Conservation (phyloP, 2,888 invertebrate genomes). For the Ischnus inquisitorius region DNA sequence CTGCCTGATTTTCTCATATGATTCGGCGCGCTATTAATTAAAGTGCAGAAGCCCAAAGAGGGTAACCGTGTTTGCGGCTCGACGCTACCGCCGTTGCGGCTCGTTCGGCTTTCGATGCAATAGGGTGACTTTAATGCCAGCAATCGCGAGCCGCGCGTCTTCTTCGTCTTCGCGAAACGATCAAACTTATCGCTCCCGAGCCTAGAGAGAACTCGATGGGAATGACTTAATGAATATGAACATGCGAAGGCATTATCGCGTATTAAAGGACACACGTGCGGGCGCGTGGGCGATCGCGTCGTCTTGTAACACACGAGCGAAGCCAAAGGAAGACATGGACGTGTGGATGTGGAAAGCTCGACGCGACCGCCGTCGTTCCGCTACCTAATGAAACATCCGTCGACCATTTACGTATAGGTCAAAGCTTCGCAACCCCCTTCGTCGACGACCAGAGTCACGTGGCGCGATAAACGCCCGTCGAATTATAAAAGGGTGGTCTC, state of each 20-base stretch:
- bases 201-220: slow-evolving; percentile 35
- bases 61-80: slow-evolving; percentile 9
- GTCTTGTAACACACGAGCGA: slow-evolving; percentile 3
- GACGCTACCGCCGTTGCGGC: not conserved
- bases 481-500: slow-evolving; percentile 13
- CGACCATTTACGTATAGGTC: slow-evolving; percentile 43
- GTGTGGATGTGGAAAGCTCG: slow-evolving; percentile 12
- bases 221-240: slow-evolving; percentile 84
- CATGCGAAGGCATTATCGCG: slow-evolving; percentile 82
- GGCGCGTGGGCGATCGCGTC: slow-evolving; percentile 39
- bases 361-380: slow-evolving; percentile 16
- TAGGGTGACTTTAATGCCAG: slow-evolving; percentile 67
- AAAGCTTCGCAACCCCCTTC: slow-evolving; percentile 26
- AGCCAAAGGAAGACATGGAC: not conserved
- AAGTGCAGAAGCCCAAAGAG: slow-evolving; percentile 60
- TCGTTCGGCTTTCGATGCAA: not conserved
- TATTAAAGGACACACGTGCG: slow-evolving; percentile 78
- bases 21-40: slow-evolving; percentile 61
- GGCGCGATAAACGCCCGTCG: slow-evolving; percentile 42
- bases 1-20: slow-evolving; percentile 14
- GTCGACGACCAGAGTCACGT: slow-evolving; percentile 45
- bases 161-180: slow-evolving; percentile 25
- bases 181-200: slow-evolving; percentile 16
- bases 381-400: slow-evolving; percentile 48
- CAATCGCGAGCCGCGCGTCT: slow-evolving; percentile 23